Conservation (phyloP, 2,888 invertebrate genomes). For the Venustoraphidia nigricollis region DNA sequence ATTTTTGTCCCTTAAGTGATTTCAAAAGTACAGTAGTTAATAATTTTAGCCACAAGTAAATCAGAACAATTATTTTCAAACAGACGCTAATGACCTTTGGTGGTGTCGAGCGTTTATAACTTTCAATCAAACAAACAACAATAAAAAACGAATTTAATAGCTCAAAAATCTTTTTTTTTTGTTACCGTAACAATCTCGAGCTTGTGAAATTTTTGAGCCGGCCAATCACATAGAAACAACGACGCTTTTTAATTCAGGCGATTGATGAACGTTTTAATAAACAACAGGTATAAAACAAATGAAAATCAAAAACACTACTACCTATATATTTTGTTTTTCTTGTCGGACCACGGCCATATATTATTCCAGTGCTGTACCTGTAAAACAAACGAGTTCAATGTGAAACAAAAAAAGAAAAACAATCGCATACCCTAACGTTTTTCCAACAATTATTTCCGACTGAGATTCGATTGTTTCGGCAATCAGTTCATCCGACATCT, state of each 20-base stretch:
- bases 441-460: constrained; percentile 72
- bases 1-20: no score
- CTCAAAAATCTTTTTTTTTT: background rate
- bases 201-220: no score
- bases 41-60: no score
- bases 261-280: background rate
- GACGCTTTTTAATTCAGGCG: background rate
- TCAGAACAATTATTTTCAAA: no score
- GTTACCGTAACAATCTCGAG: no score
- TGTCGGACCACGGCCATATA: constrained; percentile 43
- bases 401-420: constrained; percentile 1
- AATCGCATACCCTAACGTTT: constrained; percentile 58
- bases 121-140: no score
- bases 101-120: no score
- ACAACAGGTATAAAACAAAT: background rate
- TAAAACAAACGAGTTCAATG: constrained; percentile 21
- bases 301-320: constrained; percentile 20
- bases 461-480: constrained; percentile 72
- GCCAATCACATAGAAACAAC: background rate
- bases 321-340: constrained; percentile 38
- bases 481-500: constrained; percentile 76
- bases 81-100: background rate
- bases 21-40: no score
- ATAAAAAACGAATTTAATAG: background rate
- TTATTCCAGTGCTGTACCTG: constrained; percentile 51